Evolutionary conservation across 2,888 invertebrate species (phyloP).

Genomic region (Diaprepes abbreviatus): DNA sequence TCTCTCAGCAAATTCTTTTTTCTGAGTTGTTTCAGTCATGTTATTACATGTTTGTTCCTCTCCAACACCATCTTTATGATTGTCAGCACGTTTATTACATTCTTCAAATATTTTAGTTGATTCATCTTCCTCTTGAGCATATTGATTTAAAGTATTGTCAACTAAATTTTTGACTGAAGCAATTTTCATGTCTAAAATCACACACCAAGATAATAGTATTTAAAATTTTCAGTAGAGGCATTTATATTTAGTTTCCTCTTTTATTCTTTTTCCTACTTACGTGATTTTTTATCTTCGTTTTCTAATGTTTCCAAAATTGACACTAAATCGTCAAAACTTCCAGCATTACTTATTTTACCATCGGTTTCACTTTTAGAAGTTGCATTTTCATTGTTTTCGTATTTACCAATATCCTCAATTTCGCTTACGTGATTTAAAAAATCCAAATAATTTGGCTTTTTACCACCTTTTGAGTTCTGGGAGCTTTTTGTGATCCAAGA

Average conservation of each 20-base stretch:
- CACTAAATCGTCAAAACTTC: slow-evolving; percentile 67
- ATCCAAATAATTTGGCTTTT: slow-evolving; percentile 59
- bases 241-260: too few species aligned
- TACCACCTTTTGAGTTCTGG: slow-evolving; percentile 5
- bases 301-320: slow-evolving; percentile 68
- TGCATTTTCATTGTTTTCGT: not conserved
- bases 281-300: slow-evolving; percentile 66
- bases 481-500: slow-evolving; percentile 60
- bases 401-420: slow-evolving; percentile 50
- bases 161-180: slow-evolving; percentile 63
- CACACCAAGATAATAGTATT: too few species aligned
- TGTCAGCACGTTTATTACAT: not conserved
- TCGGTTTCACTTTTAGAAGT: slow-evolving; percentile 1
- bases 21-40: slow-evolving; percentile 9
- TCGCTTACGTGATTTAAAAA: slow-evolving; percentile 59
- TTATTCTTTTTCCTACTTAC: slow-evolving; percentile 55
- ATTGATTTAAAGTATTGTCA: slow-evolving; percentile 55
- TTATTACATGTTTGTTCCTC: not conserved
- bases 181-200: slow-evolving; percentile 60
- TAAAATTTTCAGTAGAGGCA: too few species aligned
- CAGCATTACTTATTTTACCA: slow-evolving; percentile 49
- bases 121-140: slow-evolving; percentile 28
- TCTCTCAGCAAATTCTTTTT: slow-evolving; percentile 39
- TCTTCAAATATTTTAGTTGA: not conserved
- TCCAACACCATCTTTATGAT: slow-evolving; percentile 4